phyloP scores from a whole-genome alignment of 2,888 invertebrate species.

The Encarsia formosa region DNA sequence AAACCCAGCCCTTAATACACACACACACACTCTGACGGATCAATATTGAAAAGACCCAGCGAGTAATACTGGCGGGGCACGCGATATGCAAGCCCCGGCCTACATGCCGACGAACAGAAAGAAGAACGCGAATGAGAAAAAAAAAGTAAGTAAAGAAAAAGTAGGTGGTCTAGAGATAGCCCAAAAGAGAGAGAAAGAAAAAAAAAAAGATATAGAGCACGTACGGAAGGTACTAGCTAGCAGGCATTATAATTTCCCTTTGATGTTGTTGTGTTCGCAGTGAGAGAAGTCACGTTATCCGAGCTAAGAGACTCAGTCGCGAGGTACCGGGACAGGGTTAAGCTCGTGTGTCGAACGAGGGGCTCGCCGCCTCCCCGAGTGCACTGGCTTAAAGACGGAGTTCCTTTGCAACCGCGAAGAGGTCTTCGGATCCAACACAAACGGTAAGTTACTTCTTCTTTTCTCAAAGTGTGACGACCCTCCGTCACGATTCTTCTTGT shows the following conservation, averaged over 20 bases:
- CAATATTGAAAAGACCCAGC: conserved; percentile 6
- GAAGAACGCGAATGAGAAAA: background rate
- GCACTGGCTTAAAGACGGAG: conserved; percentile 49
- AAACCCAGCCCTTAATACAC: too few species aligned
- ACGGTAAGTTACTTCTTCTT: conserved; percentile 40
- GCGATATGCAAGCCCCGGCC: background rate
- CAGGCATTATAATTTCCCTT: conserved; percentile 10
- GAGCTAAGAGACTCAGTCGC: conserved; percentile 51
- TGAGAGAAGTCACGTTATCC: conserved; percentile 49
- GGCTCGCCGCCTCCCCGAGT: conserved; percentile 49
- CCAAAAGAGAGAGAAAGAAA: too few species aligned
- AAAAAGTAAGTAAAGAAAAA: background rate
- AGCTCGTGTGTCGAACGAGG: conserved; percentile 50
- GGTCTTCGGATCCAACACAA: conserved; percentile 50
- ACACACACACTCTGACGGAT: too few species aligned
- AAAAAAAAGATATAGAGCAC: too few species aligned
- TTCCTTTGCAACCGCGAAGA: conserved; percentile 47
- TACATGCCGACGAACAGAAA: background rate
- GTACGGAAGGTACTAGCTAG: too few species aligned
- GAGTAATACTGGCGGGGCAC: conserved; percentile 12
- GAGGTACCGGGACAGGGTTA: conserved; percentile 49
- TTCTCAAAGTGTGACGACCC: too few species aligned
- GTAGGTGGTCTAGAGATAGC: too few species aligned
- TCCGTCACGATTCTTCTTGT: background rate
- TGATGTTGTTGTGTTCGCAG: conserved; percentile 40